Percentiles rank a stretch among this genome's conserved stretches.
phyloP scores from a whole-genome alignment of 2,888 invertebrate genomes.

The Mesochorus sp. region DNA sequence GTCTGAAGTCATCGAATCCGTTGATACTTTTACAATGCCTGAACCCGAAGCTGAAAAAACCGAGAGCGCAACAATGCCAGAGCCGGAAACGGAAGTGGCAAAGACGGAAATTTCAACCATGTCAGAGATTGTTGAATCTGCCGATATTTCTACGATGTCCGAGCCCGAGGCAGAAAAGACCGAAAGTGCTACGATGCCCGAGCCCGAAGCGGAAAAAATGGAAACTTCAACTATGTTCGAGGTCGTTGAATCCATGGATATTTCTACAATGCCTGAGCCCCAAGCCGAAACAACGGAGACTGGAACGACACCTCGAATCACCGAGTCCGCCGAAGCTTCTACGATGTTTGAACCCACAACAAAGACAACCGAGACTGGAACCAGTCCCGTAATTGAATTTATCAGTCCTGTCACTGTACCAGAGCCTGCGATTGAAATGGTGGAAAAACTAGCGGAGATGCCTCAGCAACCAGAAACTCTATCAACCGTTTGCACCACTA shows the following conservation, averaged over 20 bases:
- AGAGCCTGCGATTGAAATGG: conserved; percentile 6
- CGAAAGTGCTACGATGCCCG: conserved; percentile 50
- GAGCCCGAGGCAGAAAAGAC: conserved; percentile 48
- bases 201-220: conserved; percentile 32
- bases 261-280: conserved; percentile 14
- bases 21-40: conserved; percentile 39
- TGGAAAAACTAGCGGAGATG: conserved; percentile 64
- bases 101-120: conserved; percentile 47
- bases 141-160: conserved; percentile 37
- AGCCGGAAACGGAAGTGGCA: conserved; percentile 34
- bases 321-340: conserved; percentile 40
- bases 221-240: conserved; percentile 48
- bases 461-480: neutral
- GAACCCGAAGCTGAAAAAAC: conserved; percentile 40
- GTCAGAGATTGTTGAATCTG: conserved; percentile 41
- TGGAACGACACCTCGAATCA: conserved; percentile 45
- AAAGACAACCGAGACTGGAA: conserved; percentile 43
- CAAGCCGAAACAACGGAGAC: conserved; percentile 44
- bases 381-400: conserved; percentile 52
- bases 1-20: conserved; percentile 13
- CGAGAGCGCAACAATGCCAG: conserved; percentile 50
- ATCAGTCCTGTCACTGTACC: conserved; percentile 33
- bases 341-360: conserved; percentile 38
- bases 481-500: neutral
- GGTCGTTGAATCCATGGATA: conserved; percentile 44